These are phyloP conservation scores for Drosophila orena DNA, from an alignment of 1,140 invertebrate species.

Conservation along the genomic window DNA sequence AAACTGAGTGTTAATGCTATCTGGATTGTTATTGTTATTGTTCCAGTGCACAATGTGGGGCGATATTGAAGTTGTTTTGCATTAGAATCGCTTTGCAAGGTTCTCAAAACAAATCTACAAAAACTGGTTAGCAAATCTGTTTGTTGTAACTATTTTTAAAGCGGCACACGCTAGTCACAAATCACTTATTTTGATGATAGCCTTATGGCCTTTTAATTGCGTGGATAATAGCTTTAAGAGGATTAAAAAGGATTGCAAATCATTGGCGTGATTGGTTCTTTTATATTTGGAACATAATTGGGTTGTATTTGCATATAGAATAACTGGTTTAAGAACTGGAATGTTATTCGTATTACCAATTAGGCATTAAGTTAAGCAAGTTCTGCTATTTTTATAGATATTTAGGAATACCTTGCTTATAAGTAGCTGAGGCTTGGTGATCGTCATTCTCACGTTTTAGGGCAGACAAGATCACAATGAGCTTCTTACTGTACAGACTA, in stretches of 20 bases:
- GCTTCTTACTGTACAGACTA: too few relatives aligned
- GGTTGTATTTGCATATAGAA: background rate
- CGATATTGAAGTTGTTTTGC: constrained; percentile 38
- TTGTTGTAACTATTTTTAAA: constrained; percentile 28
- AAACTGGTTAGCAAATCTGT: constrained; percentile 27
- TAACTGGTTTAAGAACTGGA: constrained; percentile 7
- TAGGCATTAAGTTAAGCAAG: background rate
- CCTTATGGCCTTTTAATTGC: background rate
- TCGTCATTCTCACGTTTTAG: background rate
- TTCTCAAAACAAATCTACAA: constrained; percentile 16
- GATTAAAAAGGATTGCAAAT: background rate
- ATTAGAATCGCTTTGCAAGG: constrained; percentile 27
- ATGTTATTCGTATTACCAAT: background rate
- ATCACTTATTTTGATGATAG: constrained; percentile 12
- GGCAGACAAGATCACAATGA: too few relatives aligned
- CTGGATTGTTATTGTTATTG: constrained; percentile 42
- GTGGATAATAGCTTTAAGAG: background rate
- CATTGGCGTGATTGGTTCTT: constrained; percentile 1
- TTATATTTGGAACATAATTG: background rate
- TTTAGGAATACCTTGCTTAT: background rate
- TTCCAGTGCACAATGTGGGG: constrained; percentile 9
- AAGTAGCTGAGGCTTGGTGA: background rate
- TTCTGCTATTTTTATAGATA: constrained; percentile 2
- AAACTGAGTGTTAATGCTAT: constrained; percentile 25
- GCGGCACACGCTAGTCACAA: constrained; percentile 33